Percentiles rank a stretch among this genome's conserved stretches.
These are phyloP conservation scores for Cataglyphis rosenhaueri DNA, from an alignment of 2,888 invertebrate species.

Conservation along the genomic window DNA sequence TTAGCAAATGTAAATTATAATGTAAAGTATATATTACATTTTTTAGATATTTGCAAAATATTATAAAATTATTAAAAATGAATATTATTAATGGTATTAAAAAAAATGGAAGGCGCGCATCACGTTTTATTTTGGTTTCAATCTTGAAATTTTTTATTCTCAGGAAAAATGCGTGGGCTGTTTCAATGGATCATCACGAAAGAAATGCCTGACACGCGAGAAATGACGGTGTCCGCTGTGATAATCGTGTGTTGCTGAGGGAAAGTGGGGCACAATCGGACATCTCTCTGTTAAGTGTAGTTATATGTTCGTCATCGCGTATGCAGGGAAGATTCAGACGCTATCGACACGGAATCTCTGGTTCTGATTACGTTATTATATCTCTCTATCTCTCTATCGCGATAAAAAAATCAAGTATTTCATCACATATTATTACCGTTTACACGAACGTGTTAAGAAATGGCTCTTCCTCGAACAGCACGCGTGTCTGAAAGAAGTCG, in stretches of 20 bases:
- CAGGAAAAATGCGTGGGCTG: neutral
- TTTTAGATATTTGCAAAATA: neutral
- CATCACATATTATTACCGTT: conserved; percentile 13
- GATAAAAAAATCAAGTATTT: conserved; percentile 14
- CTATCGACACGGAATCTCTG: conserved; percentile 31
- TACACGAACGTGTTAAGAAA: neutral
- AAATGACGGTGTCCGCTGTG: conserved; percentile 34
- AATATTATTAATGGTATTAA: conserved; percentile 9
- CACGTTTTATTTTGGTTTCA: neutral
- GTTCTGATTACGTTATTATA: conserved; percentile 19
- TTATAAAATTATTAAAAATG: conserved; percentile 9
- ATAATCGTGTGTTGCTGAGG: conserved; percentile 35
- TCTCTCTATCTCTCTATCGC: neutral
- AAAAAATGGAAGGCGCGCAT: neutral
- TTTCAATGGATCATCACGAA: conserved; percentile 5
- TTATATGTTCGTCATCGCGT: conserved; percentile 6
- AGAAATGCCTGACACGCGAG: conserved; percentile 15
- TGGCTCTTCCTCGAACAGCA: neutral
- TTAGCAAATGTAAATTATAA: neutral
- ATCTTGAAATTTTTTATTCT: neutral
- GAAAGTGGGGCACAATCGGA: conserved; percentile 46
- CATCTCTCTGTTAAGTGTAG: conserved; percentile 34
- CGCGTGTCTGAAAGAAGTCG: neutral
- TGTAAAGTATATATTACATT: neutral
- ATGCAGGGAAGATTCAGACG: conserved; percentile 7